These are phyloP conservation scores for Orientallactaga sibirica DNA, from an alignment of 2,797 vertebrate species.

Conservation along the genomic window DNA sequence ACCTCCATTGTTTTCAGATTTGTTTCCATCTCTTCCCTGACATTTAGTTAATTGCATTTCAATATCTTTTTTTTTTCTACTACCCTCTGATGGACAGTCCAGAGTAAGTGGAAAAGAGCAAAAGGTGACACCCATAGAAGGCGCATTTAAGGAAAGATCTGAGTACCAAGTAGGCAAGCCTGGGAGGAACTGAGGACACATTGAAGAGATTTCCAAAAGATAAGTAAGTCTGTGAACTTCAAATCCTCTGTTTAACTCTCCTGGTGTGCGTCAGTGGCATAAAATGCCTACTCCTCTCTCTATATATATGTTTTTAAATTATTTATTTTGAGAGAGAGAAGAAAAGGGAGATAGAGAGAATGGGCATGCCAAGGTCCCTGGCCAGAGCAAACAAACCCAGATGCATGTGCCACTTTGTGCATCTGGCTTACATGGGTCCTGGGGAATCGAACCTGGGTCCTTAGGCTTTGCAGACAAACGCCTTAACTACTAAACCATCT, in stretches of 20 bases:
- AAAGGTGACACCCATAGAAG: neutral
- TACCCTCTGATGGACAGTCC: constrained; percentile 16
- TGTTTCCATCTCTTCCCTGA: neutral
- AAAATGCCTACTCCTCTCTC: neutral
- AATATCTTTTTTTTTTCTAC: neutral
- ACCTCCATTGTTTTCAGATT: neutral
- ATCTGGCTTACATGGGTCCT: too few relatives aligned
- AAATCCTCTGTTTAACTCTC: neutral
- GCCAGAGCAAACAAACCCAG: too few relatives aligned
- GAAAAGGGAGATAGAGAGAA: neutral
- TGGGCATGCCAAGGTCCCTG: too few relatives aligned
- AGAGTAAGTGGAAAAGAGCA: neutral
- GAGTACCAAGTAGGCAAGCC: neutral
- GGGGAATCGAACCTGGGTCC: too few relatives aligned
- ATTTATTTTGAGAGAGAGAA: neutral
- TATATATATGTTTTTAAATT: neutral
- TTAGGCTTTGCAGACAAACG: too few relatives aligned
- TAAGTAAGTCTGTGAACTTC: neutral
- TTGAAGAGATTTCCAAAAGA: neutral
- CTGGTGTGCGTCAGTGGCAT: neutral
- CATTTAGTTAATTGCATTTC: constrained; percentile 27
- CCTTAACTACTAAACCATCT: too few relatives aligned
- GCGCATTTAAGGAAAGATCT: neutral
- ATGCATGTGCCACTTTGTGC: too few relatives aligned
- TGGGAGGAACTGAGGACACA: neutral